Evolutionary conservation across 2,888 invertebrate genomes (phyloP), one percentile per base, ranked within the genome.

Genomic region (Leptinotarsa peninsularis): DNA sequence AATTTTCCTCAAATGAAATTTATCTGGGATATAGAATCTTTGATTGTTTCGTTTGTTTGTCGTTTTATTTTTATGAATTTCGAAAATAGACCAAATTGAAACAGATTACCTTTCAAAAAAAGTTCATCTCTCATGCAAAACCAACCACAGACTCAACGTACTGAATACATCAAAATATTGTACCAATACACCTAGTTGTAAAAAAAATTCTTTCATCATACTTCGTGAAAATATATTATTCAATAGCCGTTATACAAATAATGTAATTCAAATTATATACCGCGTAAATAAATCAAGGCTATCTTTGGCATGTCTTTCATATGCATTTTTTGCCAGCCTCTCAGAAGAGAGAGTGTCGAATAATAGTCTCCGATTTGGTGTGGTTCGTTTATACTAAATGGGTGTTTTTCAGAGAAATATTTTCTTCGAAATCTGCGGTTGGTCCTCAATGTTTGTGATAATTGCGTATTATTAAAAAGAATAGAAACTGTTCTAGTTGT

Each of bases 231-330:
- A 66, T 73, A 69, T 67, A 49, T 73, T 72, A 43, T 67, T 72
- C 43, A 49, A 58, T 52, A 63, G 49, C 49, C 58, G 68, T 73
- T 73, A 73, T 73, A 68, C 56, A 49, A 68, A 74, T 71, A 27
- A 71, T 66, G 74, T 71, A 66, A 74, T 56, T 49, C 54, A 56
- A 72, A 74, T 70, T 74, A 66, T 27, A 66, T 71, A 54, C 66
- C 54, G 71, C 67, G 54, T 71, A 56, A 66, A 54, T 68, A 4
- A 69, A 67, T 66, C 74, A 74, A 74, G 74, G 74, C 66, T 17
- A 71, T 50, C 58, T 71, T 72, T 63, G 27, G 17, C 43, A 33
- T 63, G 63, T 63, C 15, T 63, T 33, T 63, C 15, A 43, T 23
- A 58, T 58, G 58, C 58, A 58, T 58, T 58, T 23, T 58, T 23